Conservation (phyloP, 2,888 invertebrate species). For the Macrosiphum euphorbiae region DNA sequence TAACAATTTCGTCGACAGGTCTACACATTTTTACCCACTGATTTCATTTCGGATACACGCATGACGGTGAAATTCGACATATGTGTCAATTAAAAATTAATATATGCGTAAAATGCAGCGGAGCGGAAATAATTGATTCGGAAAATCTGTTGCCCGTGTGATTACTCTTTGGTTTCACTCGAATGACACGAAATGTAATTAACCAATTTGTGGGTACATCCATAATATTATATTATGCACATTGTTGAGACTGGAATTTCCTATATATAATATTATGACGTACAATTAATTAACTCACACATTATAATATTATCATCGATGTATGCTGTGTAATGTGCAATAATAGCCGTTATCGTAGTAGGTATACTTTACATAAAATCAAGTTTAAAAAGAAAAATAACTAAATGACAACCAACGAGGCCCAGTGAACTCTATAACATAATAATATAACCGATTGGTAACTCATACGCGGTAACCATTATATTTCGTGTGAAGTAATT, state of each 20-base stretch:
- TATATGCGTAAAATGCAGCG: neutral
- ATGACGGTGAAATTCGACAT: neutral
- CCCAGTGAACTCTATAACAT: neutral
- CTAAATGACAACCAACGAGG: neutral
- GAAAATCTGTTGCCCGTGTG: neutral
- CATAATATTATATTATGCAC: neutral
- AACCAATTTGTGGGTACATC: neutral
- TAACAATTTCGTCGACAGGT: neutral
- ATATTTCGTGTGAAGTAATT: neutral
- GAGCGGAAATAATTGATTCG: constrained; percentile 1
- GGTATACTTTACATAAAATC: neutral
- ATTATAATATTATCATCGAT: neutral
- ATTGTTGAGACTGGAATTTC: neutral
- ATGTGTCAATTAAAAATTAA: constrained; percentile 10
- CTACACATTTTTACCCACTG: neutral
- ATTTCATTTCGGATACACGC: neutral
- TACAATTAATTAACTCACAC: neutral
- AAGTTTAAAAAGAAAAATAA: neutral
- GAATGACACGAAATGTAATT: neutral
- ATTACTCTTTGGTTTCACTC: neutral
- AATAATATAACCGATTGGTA: neutral
- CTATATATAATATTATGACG: neutral
- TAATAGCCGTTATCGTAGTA: neutral
- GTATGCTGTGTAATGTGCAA: neutral
- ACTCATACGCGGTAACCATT: neutral